Evolutionary conservation across 1,140 invertebrate species (phyloP).

Genomic region (Micrasema longulum): DNA sequence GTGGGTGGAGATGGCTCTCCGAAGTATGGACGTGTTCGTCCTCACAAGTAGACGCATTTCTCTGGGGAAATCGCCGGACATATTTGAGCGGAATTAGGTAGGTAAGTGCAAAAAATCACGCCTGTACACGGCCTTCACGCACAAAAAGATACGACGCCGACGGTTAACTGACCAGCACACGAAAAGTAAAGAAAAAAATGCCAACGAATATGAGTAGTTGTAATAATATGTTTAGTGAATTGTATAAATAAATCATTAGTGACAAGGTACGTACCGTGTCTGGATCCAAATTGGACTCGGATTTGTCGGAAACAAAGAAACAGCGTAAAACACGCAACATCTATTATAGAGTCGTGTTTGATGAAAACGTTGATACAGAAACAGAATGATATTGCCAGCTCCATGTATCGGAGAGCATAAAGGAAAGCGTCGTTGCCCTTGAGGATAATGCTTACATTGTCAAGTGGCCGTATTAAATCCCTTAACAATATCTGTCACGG

Average conservation of each 20-base stretch:
- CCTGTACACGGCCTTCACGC: neutral
- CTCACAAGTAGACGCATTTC: slow-evolving; percentile 37
- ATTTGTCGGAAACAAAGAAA: too few relatives aligned
- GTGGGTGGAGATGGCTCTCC: neutral
- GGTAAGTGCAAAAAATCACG: slow-evolving; percentile 5
- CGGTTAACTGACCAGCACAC: too few relatives aligned
- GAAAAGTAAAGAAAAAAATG: too few relatives aligned
- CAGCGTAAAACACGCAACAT: too few relatives aligned
- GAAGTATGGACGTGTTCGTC: slow-evolving; percentile 43
- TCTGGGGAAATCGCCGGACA: slow-evolving; percentile 47
- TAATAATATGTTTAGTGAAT: too few relatives aligned
- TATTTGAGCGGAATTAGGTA: slow-evolving; percentile 33
- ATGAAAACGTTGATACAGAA: slow-evolving; percentile 27
- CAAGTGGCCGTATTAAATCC: slow-evolving; percentile 37
- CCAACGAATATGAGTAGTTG: too few relatives aligned
- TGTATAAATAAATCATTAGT: too few relatives aligned
- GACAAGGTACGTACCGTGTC: too few relatives aligned
- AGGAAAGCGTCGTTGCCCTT: slow-evolving; percentile 18
- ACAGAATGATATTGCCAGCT: neutral
- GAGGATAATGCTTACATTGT: slow-evolving; percentile 35
- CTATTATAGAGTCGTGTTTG: neutral
- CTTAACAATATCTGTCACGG: slow-evolving; percentile 30
- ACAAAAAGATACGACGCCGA: neutral
- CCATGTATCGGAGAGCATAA: slow-evolving; percentile 27
- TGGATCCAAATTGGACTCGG: too few relatives aligned